Evolutionary conservation across 1,140 invertebrate species (phyloP).

Genomic region (Paraescarpia echinospica): DNA sequence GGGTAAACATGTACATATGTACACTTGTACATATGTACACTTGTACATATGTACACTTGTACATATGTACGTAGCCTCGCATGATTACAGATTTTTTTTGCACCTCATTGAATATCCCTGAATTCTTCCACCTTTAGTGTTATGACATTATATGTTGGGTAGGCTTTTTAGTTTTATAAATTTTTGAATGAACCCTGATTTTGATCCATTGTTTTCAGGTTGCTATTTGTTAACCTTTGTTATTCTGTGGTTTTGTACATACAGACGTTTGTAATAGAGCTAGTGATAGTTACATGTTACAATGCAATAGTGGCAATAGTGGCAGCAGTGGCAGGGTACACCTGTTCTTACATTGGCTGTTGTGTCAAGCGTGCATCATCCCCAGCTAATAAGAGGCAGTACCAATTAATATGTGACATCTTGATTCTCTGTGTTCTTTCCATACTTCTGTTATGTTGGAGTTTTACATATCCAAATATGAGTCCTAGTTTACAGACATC

Average conservation of each 20-base stretch:
- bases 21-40: too few relatives aligned
- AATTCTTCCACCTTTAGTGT: neutral
- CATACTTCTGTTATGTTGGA: neutral
- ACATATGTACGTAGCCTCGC: neutral
- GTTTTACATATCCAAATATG: slow-evolving; percentile 28
- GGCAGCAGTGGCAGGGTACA: neutral
- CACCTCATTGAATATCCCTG: neutral
- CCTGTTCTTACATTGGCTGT: neutral
- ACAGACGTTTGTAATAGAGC: too few relatives aligned
- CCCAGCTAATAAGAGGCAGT: neutral
- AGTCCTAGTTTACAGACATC: neutral
- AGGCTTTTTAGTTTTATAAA: neutral
- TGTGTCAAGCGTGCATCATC: neutral
- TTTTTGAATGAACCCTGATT: neutral
- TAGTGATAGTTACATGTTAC: neutral
- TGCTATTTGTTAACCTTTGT: neutral
- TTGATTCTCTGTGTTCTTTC: neutral
- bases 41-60: too few relatives aligned
- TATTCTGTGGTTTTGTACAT: neutral
- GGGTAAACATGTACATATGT: too few relatives aligned
- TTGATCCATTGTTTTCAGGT: neutral
- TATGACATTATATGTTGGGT: neutral
- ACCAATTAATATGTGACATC: neutral
- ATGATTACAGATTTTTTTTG: neutral
- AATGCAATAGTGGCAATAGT: slow-evolving; percentile 9